Evolutionary conservation across 1,140 invertebrate genomes (phyloP).

Genomic region (Rhagoletis pomonella): DNA sequence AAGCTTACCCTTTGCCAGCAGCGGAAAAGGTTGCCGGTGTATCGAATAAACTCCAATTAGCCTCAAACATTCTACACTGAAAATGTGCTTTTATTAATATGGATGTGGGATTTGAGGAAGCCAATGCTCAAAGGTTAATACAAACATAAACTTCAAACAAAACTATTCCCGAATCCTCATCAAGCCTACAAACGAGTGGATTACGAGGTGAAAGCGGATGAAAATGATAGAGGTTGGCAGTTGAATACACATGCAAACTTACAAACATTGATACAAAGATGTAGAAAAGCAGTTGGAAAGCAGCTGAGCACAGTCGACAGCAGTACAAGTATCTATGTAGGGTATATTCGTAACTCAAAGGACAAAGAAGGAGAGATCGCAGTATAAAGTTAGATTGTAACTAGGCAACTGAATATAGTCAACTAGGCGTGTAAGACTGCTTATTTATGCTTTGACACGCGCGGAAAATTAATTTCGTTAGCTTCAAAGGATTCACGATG

Average conservation of each 20-base stretch:
- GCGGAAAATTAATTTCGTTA: constrained; percentile 38
- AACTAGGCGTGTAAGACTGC: constrained; percentile 40
- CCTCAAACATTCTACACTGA: too few species aligned
- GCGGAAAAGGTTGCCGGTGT: too few species aligned
- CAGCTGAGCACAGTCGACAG: not conserved
- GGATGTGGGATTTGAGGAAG: too few species aligned
- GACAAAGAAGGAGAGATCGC: too few species aligned
- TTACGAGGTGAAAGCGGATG: not conserved
- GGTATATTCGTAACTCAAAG: too few species aligned
- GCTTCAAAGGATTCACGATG: not conserved
- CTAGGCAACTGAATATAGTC: constrained; percentile 14
- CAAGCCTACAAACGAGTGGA: not conserved
- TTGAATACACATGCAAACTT: too few species aligned
- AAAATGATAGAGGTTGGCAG: not conserved
- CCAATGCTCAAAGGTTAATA: too few species aligned
- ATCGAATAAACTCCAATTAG: too few species aligned
- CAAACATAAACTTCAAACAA: too few species aligned
- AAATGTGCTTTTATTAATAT: too few species aligned
- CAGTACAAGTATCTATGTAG: not conserved
- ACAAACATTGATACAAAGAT: not conserved
- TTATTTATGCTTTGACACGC: constrained; percentile 43
- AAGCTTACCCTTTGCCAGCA: too few species aligned
- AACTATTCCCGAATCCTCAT: not conserved
- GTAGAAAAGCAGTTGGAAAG: not conserved
- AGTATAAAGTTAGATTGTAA: constrained; percentile 16